These are phyloP conservation scores for Streptopelia turtur DNA, from an alignment of 2,797 vertebrate genomes.

Conservation along the genomic window DNA sequence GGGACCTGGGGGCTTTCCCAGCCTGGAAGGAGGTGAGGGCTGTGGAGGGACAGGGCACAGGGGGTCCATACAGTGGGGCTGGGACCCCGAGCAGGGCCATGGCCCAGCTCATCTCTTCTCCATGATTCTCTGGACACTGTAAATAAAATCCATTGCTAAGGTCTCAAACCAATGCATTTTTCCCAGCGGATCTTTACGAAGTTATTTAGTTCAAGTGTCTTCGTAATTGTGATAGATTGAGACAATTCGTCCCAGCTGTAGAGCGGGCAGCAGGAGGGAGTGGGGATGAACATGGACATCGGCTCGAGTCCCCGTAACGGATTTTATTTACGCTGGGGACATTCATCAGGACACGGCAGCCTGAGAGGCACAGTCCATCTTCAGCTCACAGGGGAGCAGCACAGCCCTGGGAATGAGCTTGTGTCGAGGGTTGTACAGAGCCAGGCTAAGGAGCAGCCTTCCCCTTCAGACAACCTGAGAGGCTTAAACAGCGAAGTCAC, in stretches of 20 bases:
- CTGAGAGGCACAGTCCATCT: slow-evolving; percentile 41
- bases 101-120: neutral
- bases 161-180: slow-evolving; percentile 60
- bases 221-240: slow-evolving; percentile 71
- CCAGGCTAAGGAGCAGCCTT: neutral
- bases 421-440: neutral
- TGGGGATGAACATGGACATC: neutral
- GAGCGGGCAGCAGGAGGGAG: slow-evolving; percentile 40
- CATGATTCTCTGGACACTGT: neutral
- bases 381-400: neutral
- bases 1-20: neutral
- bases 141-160: slow-evolving; percentile 68
- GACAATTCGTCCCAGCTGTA: slow-evolving; percentile 42
- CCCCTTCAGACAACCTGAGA: neutral
- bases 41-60: neutral
- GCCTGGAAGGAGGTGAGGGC: neutral
- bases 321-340: slow-evolving; percentile 18
- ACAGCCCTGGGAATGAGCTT: neutral
- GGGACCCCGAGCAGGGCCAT: rapidly evolving
- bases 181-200: slow-evolving; percentile 56
- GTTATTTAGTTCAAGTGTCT: slow-evolving; percentile 65
- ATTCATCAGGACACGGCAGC: slow-evolving; percentile 50
- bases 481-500: neutral
- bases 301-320: neutral
- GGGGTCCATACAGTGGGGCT: neutral